Percentiles rank a stretch among this genome's conserved stretches.
phyloP scores from a whole-genome alignment of 2,113 vertebrate species.

The Hypocryptadius cinnamomeus region DNA sequence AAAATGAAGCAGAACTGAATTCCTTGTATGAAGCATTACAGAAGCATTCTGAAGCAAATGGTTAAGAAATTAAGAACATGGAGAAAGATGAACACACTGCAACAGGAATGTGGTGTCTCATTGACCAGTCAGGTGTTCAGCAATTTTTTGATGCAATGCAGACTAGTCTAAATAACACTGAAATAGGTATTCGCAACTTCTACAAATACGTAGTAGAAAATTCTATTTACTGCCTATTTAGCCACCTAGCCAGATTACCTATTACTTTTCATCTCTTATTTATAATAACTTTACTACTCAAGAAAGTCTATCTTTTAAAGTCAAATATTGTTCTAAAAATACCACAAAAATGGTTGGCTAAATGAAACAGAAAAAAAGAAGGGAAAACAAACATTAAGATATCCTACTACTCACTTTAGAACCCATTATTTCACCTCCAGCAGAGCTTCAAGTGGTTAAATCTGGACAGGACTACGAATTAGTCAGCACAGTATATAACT shows the following conservation, averaged over 20 bases:
- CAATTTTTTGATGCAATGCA: not conserved
- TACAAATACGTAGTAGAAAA: not conserved
- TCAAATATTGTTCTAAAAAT: not conserved
- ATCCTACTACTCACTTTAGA: not conserved
- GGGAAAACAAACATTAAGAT: not conserved
- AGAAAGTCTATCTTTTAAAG: not conserved
- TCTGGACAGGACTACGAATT: not conserved
- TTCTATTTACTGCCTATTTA: not conserved
- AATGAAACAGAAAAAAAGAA: not conserved
- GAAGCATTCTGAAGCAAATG: not conserved
- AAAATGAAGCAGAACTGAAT: not conserved
- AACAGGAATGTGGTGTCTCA: not conserved
- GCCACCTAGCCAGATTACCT: not conserved
- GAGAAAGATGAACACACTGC: not conserved
- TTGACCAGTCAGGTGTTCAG: not conserved
- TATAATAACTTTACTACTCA: not conserved
- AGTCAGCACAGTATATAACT: not conserved
- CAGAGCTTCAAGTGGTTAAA: not conserved
- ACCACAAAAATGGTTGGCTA: not conserved
- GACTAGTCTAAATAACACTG: not conserved
- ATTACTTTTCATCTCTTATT: not conserved
- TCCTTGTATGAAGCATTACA: not conserved
- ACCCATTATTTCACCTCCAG: not conserved
- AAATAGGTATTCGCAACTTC: not conserved
- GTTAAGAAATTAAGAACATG: not conserved